These are phyloP conservation scores for Pseudomyrmex sp. DNA, from an alignment of 1,140 invertebrate species.

Conservation along the genomic window DNA sequence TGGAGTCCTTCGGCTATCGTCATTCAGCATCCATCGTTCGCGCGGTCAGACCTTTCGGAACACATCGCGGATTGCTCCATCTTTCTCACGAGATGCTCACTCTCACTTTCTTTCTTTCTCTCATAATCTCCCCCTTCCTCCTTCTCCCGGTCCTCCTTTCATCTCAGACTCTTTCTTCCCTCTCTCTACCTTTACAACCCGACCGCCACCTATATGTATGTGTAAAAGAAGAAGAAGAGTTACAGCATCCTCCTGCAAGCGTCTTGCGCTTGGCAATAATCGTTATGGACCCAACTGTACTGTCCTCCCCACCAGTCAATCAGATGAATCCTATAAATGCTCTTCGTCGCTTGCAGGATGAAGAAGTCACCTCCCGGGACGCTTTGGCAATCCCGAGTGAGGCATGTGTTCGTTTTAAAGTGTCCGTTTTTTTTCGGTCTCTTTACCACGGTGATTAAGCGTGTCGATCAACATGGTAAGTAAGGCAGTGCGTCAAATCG, in stretches of 20 bases:
- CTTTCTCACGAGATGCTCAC: constrained; percentile 62
- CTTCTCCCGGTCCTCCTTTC: constrained; percentile 17
- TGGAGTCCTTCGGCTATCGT: constrained; percentile 49
- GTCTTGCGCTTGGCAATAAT: constrained; percentile 75
- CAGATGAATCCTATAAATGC: constrained; percentile 85
- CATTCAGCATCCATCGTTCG: constrained; percentile 18
- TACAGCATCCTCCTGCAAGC: constrained; percentile 81
- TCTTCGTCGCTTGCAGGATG: constrained; percentile 76
- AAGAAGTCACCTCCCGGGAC: constrained; percentile 83
- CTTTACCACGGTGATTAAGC: constrained; percentile 33
- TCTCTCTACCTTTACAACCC: constrained; percentile 15
- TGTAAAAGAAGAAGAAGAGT: constrained; percentile 73
- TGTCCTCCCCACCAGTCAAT: constrained; percentile 75
- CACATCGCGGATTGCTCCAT: constrained; percentile 42
- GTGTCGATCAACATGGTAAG: constrained; percentile 78
- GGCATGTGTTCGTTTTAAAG: constrained; percentile 79
- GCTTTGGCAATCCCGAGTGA: constrained; percentile 76
- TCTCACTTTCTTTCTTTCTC: constrained; percentile 67
- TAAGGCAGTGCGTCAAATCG: constrained; percentile 64
- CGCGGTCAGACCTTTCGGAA: constrained; percentile 53
- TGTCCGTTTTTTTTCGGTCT: constrained; percentile 57
- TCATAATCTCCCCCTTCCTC: constrained; percentile 33
- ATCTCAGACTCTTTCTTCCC: constrained; percentile 10
- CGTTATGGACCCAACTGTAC: constrained; percentile 78
- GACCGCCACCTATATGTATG: constrained; percentile 34